phyloP scores from a whole-genome alignment of 2,797 vertebrate genomes.

The Coregonus suidteri region DNA sequence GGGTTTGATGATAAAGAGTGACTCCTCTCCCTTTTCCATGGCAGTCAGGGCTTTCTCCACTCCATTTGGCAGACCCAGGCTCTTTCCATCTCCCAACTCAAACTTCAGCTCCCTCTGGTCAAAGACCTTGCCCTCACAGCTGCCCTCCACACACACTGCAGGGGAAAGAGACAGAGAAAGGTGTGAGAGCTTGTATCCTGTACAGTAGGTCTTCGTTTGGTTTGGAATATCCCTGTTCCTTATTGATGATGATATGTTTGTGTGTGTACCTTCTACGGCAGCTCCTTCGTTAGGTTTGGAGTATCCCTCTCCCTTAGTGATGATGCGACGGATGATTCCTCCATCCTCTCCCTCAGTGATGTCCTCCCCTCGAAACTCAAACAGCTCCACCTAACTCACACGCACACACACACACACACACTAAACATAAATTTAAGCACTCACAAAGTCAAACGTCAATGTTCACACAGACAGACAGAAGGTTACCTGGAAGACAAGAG shows the following conservation, averaged over 20 bases:
- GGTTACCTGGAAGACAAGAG: conserved; percentile 91
- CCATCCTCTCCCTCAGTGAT: conserved; percentile 91
- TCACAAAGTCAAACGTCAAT: no score
- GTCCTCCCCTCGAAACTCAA: conserved; percentile 93
- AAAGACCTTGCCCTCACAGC: conserved; percentile 78
- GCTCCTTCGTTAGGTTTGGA: conserved; percentile 93
- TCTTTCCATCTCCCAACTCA: conserved; percentile 89
- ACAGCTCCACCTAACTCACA: conserved; percentile 86
- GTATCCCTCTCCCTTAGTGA: conserved; percentile 89
- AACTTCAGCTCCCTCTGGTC: conserved; percentile 88
- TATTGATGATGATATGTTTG: conserved; percentile 74
- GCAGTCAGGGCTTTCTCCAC: conserved; percentile 89
- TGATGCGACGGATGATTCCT: conserved; percentile 89
- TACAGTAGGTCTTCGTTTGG: conserved; percentile 87
- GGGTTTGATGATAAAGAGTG: conserved; percentile 85
- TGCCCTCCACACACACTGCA: conserved; percentile 85
- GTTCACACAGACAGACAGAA: not conserved
- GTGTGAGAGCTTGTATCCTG: conserved; percentile 75
- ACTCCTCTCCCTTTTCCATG: conserved; percentile 93
- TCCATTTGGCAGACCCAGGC: conserved; percentile 83
- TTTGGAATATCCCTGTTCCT: conserved; percentile 92
- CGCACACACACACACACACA: not conserved
- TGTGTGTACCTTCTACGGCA: conserved; percentile 84
- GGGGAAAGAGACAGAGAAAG: not conserved
- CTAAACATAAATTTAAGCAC: not conserved